These are phyloP conservation scores for Nasonia giraulti DNA, from an alignment of 1,140 invertebrate species.

Conservation along the genomic window DNA sequence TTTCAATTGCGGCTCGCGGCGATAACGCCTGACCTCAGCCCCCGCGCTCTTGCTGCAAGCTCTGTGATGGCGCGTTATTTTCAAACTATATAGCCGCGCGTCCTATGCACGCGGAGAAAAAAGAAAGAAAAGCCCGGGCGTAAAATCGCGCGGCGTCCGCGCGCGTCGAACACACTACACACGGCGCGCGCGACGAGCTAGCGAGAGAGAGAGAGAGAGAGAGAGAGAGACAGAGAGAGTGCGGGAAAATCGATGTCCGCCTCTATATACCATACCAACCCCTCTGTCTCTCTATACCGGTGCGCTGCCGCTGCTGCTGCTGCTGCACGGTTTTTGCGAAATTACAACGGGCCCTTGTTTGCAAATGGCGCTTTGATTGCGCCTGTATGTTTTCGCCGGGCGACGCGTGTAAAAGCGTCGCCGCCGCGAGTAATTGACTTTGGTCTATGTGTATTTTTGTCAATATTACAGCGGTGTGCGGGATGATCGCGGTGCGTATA, in stretches of 20 bases:
- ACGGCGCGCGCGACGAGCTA: not conserved
- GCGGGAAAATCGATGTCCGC: conserved; percentile 28
- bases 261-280: not conserved
- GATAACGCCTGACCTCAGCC: not conserved
- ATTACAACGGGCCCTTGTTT: conserved; percentile 35
- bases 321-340: conserved; percentile 18
- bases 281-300: conserved; percentile 8
- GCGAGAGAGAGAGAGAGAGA: not conserved
- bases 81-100: not conserved
- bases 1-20: conserved; percentile 2
- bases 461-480: not conserved
- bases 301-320: not conserved
- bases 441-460: conserved; percentile 18
- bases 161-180: conserved; percentile 15
- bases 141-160: conserved; percentile 14
- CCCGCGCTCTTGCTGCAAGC: too few relatives aligned
- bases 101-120: not conserved
- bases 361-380: conserved; percentile 40
- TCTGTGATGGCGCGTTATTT: not conserved
- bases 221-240: not conserved
- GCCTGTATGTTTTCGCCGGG: conserved; percentile 9
- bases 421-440: conserved; percentile 29
- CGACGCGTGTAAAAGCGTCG: conserved; percentile 10
- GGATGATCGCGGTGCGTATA: not conserved
- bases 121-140: not conserved